Conservation (phyloP, 2,888 invertebrate species). For the Unio delphinus region DNA sequence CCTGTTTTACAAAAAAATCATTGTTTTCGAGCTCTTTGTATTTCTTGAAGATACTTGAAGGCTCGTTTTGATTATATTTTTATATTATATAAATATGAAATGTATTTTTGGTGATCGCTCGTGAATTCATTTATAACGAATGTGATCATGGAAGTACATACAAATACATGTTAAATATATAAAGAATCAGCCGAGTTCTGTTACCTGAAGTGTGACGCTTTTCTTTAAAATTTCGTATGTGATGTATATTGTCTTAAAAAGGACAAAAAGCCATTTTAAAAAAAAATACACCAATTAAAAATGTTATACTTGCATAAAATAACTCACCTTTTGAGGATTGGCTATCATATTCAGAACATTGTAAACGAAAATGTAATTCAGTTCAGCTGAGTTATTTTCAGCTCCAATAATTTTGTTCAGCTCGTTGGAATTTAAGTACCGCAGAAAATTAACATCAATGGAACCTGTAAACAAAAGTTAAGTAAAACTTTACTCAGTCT, state of each 20-base stretch:
- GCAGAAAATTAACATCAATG: slow-evolving; percentile 13
- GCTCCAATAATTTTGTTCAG: slow-evolving; percentile 15
- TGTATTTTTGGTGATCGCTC: too few species aligned
- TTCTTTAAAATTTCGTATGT: not conserved
- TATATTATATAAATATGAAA: too few species aligned
- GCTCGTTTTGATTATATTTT: too few species aligned
- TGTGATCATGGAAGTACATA: too few species aligned
- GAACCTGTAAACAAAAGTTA: slow-evolving; percentile 12
- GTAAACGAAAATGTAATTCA: too few species aligned
- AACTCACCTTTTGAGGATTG: slow-evolving; percentile 3
- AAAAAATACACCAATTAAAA: not conserved
- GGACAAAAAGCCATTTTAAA: not conserved
- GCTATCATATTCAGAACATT: not conserved
- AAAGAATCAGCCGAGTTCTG: not conserved
- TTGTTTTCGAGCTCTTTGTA: too few species aligned
- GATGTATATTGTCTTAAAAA: not conserved
- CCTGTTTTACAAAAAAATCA: too few species aligned
- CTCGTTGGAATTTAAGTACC: slow-evolving; percentile 33
- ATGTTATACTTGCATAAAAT: not conserved
- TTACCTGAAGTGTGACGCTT: slow-evolving; percentile 3
- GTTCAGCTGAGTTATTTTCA: too few species aligned
- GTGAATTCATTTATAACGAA: too few species aligned
- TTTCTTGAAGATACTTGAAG: too few species aligned
- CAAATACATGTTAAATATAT: too few species aligned
- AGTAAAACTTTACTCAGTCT: not conserved